Base-by-base conservation (phyloP, 2,797 vertebrate species). In the Rhinoraja longicauda region DNA sequence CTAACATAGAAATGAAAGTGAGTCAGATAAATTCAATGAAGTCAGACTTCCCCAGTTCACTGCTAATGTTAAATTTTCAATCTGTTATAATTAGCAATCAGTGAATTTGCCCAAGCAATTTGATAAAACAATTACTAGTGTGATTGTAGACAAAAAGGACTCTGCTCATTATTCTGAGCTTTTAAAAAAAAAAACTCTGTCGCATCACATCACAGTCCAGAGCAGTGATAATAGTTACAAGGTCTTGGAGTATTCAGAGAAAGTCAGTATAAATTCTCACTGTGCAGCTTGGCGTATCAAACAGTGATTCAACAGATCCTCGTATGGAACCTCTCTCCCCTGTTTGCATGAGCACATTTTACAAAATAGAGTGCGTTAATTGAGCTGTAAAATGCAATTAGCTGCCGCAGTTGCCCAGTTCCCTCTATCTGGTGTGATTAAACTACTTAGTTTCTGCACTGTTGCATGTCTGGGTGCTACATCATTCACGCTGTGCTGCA, bases 341-440 rank as follows among this genome's bases (percentile, higher is more conserved):
- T 13, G 45, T 92, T 75, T 92, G 90, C 90, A 72, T 75, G 90
- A 92, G 26, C 39, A 92, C 12, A 72, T 92, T 92, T 92, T 57
- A 70, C 26, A 12, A 92, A 92, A 92, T 39, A 92, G 67, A 94
- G 94, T 95, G 95, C 95, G 93, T 94, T 95, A 95, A 95, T 95
- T 95, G 95, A 96, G 95, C 94, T 95, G 93, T 95, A 94, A 96
- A 95, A 95, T 95, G 94, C 94, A 95, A 95, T 94, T 95, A 94
- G 94, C 93, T 93, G 94, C 93, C 88, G 94, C 94, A 93, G 94
- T 93, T 95, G 94, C 93, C 95, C 94, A 94, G 93, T 93, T 94
- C 94, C 78, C 94, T 94, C 95, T 94, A 94, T 93, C 93, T 94
- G 94, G 94, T 95, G 94, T 94, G 94, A 95, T 95, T 95, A 94